phyloP scores from a whole-genome alignment of 2,888 invertebrate genomes.

The Eumerus sabulonum region DNA sequence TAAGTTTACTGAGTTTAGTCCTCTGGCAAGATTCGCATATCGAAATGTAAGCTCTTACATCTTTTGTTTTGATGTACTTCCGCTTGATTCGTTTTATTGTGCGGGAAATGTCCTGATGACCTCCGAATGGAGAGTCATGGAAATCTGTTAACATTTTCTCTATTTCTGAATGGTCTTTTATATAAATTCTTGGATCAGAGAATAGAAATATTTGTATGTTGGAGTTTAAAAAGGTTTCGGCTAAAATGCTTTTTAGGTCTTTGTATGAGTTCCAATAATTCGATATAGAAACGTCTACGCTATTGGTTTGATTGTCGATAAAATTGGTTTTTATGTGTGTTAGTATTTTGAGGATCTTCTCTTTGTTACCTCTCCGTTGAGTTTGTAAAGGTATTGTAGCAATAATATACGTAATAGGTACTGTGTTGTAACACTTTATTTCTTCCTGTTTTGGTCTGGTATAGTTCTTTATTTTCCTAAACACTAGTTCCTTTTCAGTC shows the following conservation, averaged over 20 bases:
- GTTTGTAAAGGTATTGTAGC: too few species aligned
- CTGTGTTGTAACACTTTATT: too few species aligned
- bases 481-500: background rate
- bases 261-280: too few species aligned
- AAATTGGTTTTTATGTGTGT: too few species aligned
- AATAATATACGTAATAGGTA: too few species aligned
- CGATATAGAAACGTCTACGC: background rate
- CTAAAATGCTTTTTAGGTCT: background rate
- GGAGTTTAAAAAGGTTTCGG: background rate
- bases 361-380: too few species aligned
- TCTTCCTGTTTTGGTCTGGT: too few species aligned
- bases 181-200: background rate
- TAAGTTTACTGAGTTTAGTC: background rate
- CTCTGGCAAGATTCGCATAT: constrained; percentile 15
- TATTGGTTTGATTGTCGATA: background rate
- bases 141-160: background rate
- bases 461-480: too few species aligned
- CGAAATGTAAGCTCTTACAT: background rate
- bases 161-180: too few species aligned
- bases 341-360: too few species aligned
- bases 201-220: background rate
- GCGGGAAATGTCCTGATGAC: constrained; percentile 2
- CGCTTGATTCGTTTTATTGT: constrained; percentile 2
- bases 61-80: background rate
- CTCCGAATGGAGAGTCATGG: constrained; percentile 5